Conservation (phyloP, 2,888 invertebrate genomes). For the Steinernema carpocapsae region DNA sequence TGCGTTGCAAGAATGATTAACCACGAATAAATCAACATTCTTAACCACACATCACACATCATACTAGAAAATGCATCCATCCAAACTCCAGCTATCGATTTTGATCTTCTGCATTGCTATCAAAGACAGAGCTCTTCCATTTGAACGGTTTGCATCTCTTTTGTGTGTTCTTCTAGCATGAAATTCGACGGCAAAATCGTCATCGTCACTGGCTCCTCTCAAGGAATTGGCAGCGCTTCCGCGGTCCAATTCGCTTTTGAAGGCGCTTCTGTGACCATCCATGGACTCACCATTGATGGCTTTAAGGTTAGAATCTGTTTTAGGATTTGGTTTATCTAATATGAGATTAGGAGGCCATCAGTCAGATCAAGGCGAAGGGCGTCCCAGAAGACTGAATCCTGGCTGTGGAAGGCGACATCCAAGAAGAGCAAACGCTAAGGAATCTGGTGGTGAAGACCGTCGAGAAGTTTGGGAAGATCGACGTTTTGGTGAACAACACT, state of each 20-base stretch:
- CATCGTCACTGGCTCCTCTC: conserved; percentile 9
- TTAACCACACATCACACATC: no score
- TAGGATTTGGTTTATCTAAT: not conserved
- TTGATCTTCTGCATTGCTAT: no score
- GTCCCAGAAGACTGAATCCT: not conserved
- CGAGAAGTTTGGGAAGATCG: not conserved
- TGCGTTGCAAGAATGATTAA: no score
- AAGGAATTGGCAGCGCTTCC: not conserved
- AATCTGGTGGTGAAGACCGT: not conserved
- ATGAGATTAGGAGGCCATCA: not conserved
- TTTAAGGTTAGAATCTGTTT: not conserved
- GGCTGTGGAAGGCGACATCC: not conserved
- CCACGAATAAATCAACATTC: no score
- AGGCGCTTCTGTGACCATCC: conserved; percentile 25
- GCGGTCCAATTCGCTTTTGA: not conserved
- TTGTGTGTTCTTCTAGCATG: no score
- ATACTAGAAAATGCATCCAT: no score
- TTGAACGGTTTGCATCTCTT: no score
- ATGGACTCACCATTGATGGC: not conserved
- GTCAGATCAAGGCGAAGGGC: not conserved
- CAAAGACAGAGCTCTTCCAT: no score
- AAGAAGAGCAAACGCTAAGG: not conserved
- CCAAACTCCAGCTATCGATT: no score
- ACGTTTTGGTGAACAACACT: conserved; percentile 2
- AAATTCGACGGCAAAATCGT: not conserved